Evolutionary conservation across 2,888 invertebrate genomes (phyloP), one percentile per base, ranked within the genome.

Genomic region (Drosophila pseudotakahashii): DNA sequence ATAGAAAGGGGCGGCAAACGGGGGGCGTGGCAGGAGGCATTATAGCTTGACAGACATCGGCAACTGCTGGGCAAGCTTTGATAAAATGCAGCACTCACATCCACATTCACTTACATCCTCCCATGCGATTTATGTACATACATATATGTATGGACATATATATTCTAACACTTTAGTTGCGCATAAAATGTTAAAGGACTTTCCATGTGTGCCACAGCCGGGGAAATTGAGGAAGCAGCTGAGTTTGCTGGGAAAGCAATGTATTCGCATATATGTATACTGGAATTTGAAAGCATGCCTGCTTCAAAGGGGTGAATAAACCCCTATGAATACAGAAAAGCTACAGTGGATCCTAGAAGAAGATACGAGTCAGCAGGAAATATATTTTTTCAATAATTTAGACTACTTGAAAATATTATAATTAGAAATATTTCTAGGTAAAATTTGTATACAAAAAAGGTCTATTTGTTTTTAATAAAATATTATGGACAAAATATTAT

Each of bases 51-150:
- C 77, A 74, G 72, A 70, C 73, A 76, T 69, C 41, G 67, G 36
- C 62, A 75, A 61, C 72, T 82, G 59, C 72, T 73, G 59, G 78
- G 63, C 76, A 61, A 63, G 78, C 82, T 71, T 80, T 85, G 86
- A 85, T 85, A 82, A 82, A 82, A 78, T 82, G 83, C 78, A 78
- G 44, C 59, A 53, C 41, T 51, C 16, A 48, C 52, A 55, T 37
- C 42, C 45, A 41, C 41, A 54, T 19, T 48, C 41, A 34, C 30
- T 32, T 30, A 53, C 53, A 48, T 36, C 39, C 47, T 14, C 23
- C 30, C 34, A 52, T 16, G n/a, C 16, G 42, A 10, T 14, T 19
- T 19, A 19, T 19, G 19, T 19, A 19, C 19, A 42, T 23, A 23
- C 23, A 62, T 19, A 37, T 36, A 60, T 47, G 52, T 26, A 50